Conservation (phyloP, 1,140 invertebrate species). For the Brachionus calyciflorus region DNA sequence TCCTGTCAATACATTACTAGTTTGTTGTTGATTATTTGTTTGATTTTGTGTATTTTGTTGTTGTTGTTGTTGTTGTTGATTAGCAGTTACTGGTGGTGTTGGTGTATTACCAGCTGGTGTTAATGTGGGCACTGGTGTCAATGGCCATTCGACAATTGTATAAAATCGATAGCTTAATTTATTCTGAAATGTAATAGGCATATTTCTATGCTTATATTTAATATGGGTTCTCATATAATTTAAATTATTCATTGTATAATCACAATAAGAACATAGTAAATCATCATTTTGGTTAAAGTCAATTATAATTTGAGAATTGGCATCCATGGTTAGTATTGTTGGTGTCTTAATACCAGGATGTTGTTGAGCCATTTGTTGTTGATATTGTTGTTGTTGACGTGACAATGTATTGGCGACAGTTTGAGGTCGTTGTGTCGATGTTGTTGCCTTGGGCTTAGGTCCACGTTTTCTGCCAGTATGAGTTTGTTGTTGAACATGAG, state of each 20-base stretch:
- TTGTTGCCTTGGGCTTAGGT: neutral
- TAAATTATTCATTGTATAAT: constrained; percentile 45
- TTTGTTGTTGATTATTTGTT: no score
- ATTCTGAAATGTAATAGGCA: constrained; percentile 45
- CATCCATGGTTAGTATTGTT: constrained; percentile 39
- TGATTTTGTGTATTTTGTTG: no score
- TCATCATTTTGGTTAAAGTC: constrained; percentile 46
- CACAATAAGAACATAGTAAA: constrained; percentile 34
- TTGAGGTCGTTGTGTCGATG: neutral
- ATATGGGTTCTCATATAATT: constrained; percentile 47
- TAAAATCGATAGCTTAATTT: constrained; percentile 33
- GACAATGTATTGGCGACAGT: constrained; percentile 9
- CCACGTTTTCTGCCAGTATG: constrained; percentile 8
- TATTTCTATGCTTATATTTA: constrained; percentile 45
- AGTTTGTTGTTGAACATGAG: neutral
- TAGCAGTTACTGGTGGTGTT: neutral
- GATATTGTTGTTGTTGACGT: constrained; percentile 5
- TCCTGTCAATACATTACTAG: no score
- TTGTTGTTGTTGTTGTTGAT: neutral
- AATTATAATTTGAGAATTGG: constrained; percentile 44
- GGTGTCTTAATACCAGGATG: constrained; percentile 39
- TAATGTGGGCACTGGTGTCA: constrained; percentile 33
- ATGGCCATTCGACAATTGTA: constrained; percentile 41
- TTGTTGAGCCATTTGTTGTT: constrained; percentile 30
- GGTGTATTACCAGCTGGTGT: neutral